These are phyloP conservation scores for Eidolon dupreanum DNA, from an alignment of 2,797 vertebrate species.

Conservation along the genomic window DNA sequence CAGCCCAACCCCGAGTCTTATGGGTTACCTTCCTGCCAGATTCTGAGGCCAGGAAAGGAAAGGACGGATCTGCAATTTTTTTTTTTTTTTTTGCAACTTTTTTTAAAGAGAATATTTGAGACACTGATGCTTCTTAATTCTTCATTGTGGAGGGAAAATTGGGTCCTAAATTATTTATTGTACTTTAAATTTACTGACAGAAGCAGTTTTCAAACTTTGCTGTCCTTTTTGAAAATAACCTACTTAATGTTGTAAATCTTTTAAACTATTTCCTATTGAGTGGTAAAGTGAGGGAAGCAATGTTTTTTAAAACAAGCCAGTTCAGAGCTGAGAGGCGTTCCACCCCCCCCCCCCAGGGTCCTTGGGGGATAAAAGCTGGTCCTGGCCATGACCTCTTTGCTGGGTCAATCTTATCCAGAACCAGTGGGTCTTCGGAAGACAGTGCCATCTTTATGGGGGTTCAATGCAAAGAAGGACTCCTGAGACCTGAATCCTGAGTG, in stretches of 20 bases:
- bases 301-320: not conserved
- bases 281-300: not conserved
- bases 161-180: conserved; percentile 82
- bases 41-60: not conserved
- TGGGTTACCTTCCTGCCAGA: not conserved
- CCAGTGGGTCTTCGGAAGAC: not conserved
- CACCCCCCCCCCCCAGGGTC: not conserved
- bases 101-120: conserved; percentile 59
- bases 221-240: conserved; percentile 81
- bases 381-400: not conserved
- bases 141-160: conserved; percentile 77
- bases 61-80: conserved; percentile 18
- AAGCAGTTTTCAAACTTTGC: conserved; percentile 77
- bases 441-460: not conserved
- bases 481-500: not conserved
- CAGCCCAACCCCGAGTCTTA: not conserved
- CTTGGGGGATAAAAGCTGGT: not conserved
- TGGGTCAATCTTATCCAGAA: not conserved
- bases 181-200: conserved; percentile 80
- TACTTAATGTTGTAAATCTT: conserved; percentile 78
- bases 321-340: not conserved
- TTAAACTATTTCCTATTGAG: conserved; percentile 55
- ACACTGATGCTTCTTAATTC: conserved; percentile 74
- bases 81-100: not conserved
- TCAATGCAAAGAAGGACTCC: not conserved